phyloP scores from a whole-genome alignment of 2,888 invertebrate species.

The Leucania comma region DNA sequence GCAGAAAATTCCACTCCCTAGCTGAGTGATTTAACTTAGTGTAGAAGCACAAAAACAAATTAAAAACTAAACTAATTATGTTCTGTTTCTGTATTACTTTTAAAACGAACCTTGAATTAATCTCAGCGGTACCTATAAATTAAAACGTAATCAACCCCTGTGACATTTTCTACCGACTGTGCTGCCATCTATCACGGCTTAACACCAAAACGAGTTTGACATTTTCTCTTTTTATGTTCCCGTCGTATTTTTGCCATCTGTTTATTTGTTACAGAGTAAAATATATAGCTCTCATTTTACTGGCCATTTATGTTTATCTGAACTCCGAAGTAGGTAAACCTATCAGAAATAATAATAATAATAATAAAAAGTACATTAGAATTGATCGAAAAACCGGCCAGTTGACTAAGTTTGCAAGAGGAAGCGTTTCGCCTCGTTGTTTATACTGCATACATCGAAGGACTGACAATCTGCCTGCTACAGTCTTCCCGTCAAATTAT shows the following conservation, averaged over 20 bases:
- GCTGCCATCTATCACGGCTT: conserved; percentile 52
- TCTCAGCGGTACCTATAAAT: conserved; percentile 37
- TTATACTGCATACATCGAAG: too few relatives aligned
- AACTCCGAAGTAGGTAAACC: neutral
- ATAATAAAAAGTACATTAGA: neutral
- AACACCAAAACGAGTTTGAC: conserved; percentile 37
- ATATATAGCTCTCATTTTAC: conserved; percentile 6
- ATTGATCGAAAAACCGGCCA: neutral
- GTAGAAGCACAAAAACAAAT: neutral
- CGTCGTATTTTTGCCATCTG: conserved; percentile 15
- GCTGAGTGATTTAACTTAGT: too few relatives aligned
- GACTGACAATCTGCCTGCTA: too few relatives aligned
- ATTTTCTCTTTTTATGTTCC: conserved; percentile 21
- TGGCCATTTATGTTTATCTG: conserved; percentile 6
- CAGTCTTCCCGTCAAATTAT: too few relatives aligned
- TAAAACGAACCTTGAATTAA: conserved; percentile 41
- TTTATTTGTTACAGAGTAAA: neutral
- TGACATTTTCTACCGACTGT: conserved; percentile 34
- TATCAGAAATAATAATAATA: too few relatives aligned
- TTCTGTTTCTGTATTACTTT: conserved; percentile 5
- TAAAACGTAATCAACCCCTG: conserved; percentile 32
- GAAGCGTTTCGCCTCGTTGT: too few relatives aligned
- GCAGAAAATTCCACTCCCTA: too few relatives aligned
- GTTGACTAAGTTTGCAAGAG: neutral
- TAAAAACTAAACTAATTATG: conserved; percentile 16